Evolutionary conservation across 1,140 invertebrate species (phyloP).

Genomic region (Drosophila seguyi): DNA sequence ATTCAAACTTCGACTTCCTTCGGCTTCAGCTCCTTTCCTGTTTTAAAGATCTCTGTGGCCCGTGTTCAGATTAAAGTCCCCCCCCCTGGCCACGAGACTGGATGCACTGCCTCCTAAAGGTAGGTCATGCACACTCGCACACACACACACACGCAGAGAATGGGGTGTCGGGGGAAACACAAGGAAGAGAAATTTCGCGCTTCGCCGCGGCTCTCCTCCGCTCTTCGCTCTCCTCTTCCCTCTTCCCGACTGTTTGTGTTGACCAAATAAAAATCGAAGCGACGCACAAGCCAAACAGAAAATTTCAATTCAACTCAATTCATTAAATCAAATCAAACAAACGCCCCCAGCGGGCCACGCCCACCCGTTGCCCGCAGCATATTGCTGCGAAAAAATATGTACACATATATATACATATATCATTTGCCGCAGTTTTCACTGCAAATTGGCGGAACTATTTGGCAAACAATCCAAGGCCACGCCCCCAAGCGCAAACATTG

Average conservation of each 20-base stretch:
- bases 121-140: constrained; percentile 41
- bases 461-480: constrained; percentile 9
- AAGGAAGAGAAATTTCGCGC: constrained; percentile 59
- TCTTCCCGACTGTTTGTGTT: constrained; percentile 40
- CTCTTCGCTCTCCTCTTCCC: neutral
- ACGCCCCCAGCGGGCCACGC: neutral
- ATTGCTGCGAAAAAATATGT: neutral
- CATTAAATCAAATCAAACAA: constrained; percentile 41
- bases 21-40: neutral
- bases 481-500: neutral
- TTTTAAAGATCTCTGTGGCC: neutral
- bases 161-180: constrained; percentile 24
- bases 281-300: constrained; percentile 24
- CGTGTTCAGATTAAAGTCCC: neutral
- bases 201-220: constrained; percentile 2
- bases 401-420: neutral
- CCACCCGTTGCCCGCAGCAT: constrained; percentile 11
- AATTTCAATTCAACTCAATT: constrained; percentile 39
- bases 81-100: neutral
- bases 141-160: neutral
- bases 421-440: constrained; percentile 36
- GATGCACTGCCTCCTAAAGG: constrained; percentile 30
- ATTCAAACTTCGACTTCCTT: neutral
- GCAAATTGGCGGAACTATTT: constrained; percentile 27
- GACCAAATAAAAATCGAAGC: constrained; percentile 48